Evolutionary conservation across 2,113 vertebrate species (phyloP).

Genomic region (Dromiciops gliroides): DNA sequence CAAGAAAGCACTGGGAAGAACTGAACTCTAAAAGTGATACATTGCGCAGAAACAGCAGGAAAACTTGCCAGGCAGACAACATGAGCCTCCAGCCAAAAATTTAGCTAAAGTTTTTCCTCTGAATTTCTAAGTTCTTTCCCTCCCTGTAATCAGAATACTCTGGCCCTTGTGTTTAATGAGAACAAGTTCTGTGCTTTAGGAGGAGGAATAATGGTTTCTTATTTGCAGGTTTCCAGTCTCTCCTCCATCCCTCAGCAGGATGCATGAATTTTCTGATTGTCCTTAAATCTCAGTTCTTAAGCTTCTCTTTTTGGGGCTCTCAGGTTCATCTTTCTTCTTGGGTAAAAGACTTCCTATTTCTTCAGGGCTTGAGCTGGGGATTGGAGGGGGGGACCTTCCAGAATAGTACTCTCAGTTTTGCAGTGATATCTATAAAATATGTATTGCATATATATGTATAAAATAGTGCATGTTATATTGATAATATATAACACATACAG

Average conservation of each 20-base stretch:
- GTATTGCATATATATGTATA: background rate
- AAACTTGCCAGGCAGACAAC: conserved; percentile 6
- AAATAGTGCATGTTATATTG: background rate
- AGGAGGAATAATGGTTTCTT: background rate
- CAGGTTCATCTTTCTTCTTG: background rate
- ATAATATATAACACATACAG: background rate
- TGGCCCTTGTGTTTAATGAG: background rate
- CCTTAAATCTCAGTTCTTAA: background rate
- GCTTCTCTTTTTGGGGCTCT: background rate
- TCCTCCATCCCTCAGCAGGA: background rate
- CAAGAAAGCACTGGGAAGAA: background rate
- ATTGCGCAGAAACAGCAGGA: background rate
- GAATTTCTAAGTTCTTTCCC: background rate
- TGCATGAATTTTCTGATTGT: background rate
- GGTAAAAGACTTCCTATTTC: background rate
- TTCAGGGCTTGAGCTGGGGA: background rate
- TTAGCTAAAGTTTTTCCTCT: background rate
- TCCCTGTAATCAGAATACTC: background rate
- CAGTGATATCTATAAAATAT: background rate
- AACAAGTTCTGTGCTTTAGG: background rate
- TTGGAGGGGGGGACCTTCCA: background rate
- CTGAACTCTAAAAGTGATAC: background rate
- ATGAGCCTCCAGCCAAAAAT: background rate
- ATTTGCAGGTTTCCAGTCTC: background rate
- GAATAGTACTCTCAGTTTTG: background rate